A percentile compares a stretch with the other conserved stretches of the same genome.
These are phyloP conservation scores for Listrodromus nycthemerus DNA, from an alignment of 2,888 invertebrate species.

Conservation along the genomic window DNA sequence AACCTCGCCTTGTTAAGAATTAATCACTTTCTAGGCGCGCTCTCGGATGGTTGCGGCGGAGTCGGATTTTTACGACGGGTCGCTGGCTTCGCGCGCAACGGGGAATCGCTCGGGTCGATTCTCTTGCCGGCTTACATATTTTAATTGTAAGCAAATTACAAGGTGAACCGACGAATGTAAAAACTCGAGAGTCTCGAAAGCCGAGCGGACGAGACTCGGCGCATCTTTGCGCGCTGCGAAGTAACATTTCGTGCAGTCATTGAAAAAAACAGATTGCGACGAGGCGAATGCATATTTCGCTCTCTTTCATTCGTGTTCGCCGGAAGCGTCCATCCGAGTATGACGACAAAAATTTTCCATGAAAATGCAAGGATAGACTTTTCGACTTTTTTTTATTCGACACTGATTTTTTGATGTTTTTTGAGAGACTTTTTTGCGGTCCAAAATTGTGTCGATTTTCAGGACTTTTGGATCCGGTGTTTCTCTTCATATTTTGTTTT, in stretches of 20 bases:
- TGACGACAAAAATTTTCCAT: no score
- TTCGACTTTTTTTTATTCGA: no score
- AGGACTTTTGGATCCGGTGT: no score
- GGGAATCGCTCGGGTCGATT: conserved; percentile 49
- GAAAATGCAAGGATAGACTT: no score
- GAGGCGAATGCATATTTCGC: no score
- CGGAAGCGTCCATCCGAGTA: no score
- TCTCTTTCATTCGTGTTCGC: no score
- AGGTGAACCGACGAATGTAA: conserved; percentile 8
- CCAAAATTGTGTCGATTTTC: not conserved
- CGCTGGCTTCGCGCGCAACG: conserved; percentile 41
- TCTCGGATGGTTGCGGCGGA: conserved; percentile 62
- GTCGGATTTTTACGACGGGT: conserved; percentile 25
- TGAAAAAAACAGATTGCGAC: not conserved
- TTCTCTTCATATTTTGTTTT: not conserved
- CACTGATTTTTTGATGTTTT: not conserved
- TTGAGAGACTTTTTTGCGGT: not conserved
- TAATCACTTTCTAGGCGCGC: conserved; percentile 76
- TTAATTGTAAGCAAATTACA: conserved; percentile 73
- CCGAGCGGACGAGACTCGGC: not conserved
- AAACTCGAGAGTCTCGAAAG: not conserved
- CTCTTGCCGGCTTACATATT: conserved; percentile 54
- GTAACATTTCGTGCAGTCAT: not conserved
- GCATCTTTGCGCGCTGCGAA: not conserved
- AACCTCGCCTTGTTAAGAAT: conserved; percentile 77